phyloP scores from a whole-genome alignment of 2,113 vertebrate species.

The Elephantulus edwardii region DNA sequence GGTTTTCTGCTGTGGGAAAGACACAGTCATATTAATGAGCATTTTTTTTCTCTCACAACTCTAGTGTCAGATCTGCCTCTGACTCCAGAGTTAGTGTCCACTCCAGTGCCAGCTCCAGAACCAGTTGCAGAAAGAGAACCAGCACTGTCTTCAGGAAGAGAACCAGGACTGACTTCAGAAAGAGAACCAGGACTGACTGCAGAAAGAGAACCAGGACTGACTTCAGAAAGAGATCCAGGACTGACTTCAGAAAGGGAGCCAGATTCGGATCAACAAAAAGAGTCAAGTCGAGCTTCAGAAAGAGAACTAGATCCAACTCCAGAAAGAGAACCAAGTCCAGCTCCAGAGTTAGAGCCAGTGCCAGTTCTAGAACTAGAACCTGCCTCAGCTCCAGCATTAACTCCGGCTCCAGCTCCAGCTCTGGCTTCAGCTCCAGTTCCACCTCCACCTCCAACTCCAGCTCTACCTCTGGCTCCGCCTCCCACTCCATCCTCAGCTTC shows the following conservation, averaged over 20 bases:
- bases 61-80: background rate
- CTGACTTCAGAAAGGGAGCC: no score
- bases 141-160: no score
- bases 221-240: accelerated
- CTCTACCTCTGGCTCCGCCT: background rate
- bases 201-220: background rate
- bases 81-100: background rate
- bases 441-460: background rate
- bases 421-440: accelerated
- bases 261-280: no score
- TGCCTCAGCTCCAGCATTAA: background rate
- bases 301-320: no score
- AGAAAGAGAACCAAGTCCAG: background rate
- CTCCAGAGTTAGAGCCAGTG: background rate
- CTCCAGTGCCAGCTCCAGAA: accelerated
- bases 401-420: accelerated
- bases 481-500: accelerated
- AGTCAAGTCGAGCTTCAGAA: no score
- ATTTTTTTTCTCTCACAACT: background rate
- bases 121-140: background rate
- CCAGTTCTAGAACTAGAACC: no score
- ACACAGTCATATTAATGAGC: background rate
- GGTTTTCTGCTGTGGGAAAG: background rate
- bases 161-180: no score
- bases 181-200: background rate